Conservation (phyloP, 2,888 invertebrate species). For the Portevinia maculata region DNA sequence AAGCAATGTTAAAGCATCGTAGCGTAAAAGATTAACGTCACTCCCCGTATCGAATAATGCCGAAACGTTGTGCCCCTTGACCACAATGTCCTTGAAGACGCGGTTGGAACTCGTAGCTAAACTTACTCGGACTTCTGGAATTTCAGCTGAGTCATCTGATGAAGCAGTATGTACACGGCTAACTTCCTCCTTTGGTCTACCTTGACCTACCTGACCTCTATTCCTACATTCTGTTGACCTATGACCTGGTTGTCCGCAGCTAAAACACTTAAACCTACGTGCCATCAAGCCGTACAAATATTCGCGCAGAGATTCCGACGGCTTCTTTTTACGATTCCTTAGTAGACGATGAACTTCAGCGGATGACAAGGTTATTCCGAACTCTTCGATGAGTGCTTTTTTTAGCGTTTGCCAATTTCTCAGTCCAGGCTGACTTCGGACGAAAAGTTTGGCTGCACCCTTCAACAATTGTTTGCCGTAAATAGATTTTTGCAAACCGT, state of each 20-base stretch:
- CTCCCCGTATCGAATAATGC: conserved; percentile 29
- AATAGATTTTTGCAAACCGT: too few species aligned
- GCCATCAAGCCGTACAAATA: background rate
- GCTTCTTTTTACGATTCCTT: background rate
- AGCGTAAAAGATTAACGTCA: conserved; percentile 10
- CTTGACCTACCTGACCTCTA: too few species aligned
- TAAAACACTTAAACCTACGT: conserved; percentile 14
- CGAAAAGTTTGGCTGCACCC: background rate
- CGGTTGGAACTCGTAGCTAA: conserved; percentile 15
- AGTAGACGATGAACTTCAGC: background rate
- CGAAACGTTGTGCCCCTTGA: conserved; percentile 13
- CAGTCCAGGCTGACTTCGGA: too few species aligned
- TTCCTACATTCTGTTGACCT: background rate
- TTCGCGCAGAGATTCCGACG: background rate
- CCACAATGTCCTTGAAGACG: background rate
- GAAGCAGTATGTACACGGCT: background rate
- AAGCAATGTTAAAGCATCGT: conserved; percentile 11
- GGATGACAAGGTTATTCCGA: background rate
- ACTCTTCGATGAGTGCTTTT: background rate
- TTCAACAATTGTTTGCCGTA: background rate
- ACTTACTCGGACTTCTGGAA: conserved; percentile 8
- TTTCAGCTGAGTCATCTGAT: background rate
- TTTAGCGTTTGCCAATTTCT: background rate
- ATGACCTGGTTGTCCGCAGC: conserved; percentile 9
- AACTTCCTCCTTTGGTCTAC: background rate